Conservation (phyloP, 2,888 invertebrate genomes). For the Torymus aiolomorphi region DNA sequence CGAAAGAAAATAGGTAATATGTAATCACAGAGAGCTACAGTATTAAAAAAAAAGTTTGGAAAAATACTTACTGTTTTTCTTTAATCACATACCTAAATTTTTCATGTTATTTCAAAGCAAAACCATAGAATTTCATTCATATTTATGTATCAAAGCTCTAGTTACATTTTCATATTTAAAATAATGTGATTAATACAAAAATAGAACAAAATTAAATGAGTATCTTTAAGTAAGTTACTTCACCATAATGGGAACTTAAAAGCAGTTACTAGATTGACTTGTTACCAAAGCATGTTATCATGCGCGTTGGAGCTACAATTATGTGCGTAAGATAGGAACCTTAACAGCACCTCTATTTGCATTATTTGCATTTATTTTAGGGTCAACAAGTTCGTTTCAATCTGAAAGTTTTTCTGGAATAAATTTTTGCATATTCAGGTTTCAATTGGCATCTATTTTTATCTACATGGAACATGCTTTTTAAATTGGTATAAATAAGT, state of each 20-base stretch:
- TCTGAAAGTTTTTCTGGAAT: too few species aligned
- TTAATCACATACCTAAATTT: neutral
- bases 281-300: neutral
- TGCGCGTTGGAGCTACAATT: neutral
- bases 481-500: too few species aligned
- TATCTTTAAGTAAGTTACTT: constrained; percentile 1
- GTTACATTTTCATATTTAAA: too few species aligned
- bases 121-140: too few species aligned
- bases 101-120: neutral
- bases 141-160: too few species aligned
- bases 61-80: neutral
- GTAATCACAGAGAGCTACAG: constrained; percentile 39
- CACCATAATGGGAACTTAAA: neutral
- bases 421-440: too few species aligned
- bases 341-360: neutral
- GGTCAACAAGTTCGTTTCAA: neutral
- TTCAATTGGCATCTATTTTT: too few species aligned
- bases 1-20: constrained; percentile 32
- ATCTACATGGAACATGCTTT: too few species aligned
- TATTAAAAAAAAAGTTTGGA: constrained; percentile 38
- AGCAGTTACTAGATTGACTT: neutral
- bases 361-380: constrained; percentile 19
- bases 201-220: too few species aligned
- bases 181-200: too few species aligned
- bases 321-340: neutral